Evolutionary conservation across 2,797 vertebrate species (phyloP), one percentile per base, ranked within the genome.

Genomic region (Galago senegalensis): DNA sequence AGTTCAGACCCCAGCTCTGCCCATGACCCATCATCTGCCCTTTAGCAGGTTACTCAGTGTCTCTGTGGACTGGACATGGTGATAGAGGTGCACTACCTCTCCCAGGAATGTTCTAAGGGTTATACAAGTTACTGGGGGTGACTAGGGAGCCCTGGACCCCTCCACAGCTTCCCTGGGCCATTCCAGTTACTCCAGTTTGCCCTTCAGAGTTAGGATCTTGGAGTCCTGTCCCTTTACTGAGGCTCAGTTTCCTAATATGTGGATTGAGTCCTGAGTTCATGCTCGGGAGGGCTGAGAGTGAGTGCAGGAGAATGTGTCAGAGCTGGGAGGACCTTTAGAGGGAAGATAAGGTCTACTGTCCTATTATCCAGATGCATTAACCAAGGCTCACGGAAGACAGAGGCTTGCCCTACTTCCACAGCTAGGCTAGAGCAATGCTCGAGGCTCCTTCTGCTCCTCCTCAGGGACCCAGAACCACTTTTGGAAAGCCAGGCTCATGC

Each of bases 211-310:
- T 0, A 4, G 63, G 63, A 72, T 65, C 81, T 82, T 21, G 2
- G 61, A 80, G 76, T 49, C 63, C 72, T 9, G 11, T 7, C 23
- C 29, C 3, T 37, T 34, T 58, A 2, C 46, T 25, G 56, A 49
- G 14, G 60, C 46, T 92, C 58, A 3, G n/a, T 85, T 84, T 93
- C 46, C 83, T 83, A 40, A 61, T 56, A 58, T 73, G 23, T 61
- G 73, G 37, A 67, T 17, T 40, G 40, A 76, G 7, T 34, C 65
- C n/a, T 31, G 34, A 29, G 58, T 53, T 90, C 3, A 10, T 1
- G 0, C 56, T 67, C 13, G 10, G 49, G 49, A 85, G 53, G 43
- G 12, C n/a, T 20, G 46, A 83, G 34, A 63, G 37, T 20, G 67
- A 81, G 58, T 12, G 7, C 16, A 14, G 40, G 60, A 13, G 25